Evolutionary conservation across 2,888 invertebrate genomes (phyloP).

Genomic region (Auanema freiburgensis): DNA sequence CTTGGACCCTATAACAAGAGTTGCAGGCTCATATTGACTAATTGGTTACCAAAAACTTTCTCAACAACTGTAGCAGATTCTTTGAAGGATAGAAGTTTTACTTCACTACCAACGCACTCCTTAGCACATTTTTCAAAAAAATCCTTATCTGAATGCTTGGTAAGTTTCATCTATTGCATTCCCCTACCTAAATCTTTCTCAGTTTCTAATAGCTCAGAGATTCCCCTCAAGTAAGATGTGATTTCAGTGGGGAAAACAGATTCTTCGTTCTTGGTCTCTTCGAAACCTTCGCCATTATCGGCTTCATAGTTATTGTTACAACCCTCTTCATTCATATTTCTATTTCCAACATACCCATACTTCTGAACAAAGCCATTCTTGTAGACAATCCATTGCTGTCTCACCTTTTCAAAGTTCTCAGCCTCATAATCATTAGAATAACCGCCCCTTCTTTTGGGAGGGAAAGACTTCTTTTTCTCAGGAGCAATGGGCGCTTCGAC

Average conservation of each 20-base stretch:
- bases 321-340: slow-evolving; percentile 2
- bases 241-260: slow-evolving; percentile 38
- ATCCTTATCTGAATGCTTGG: slow-evolving; percentile 23
- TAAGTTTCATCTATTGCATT: not conserved
- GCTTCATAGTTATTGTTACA: slow-evolving; percentile 2
- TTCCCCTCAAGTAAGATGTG: slow-evolving; percentile 35
- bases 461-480: not conserved
- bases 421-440: slow-evolving; percentile 10
- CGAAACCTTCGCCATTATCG: slow-evolving; percentile 2
- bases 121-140: slow-evolving; percentile 34
- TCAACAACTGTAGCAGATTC: slow-evolving; percentile 31
- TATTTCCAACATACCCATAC: slow-evolving; percentile 27
- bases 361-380: slow-evolving; percentile 19
- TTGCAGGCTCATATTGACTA: not conserved
- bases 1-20: slow-evolving; percentile 26
- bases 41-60: slow-evolving; percentile 11
- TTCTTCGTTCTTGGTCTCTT: slow-evolving; percentile 5
- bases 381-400: not conserved
- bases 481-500: slow-evolving; percentile 12
- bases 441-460: slow-evolving; percentile 5
- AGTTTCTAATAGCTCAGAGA: slow-evolving; percentile 29
- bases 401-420: slow-evolving; percentile 24
- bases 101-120: slow-evolving; percentile 41
- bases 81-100: slow-evolving; percentile 31
- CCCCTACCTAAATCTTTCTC: slow-evolving; percentile 27